Percentiles rank a stretch among this genome's conserved stretches.
phyloP scores from a whole-genome alignment of 2,113 vertebrate species.

The Apistogramma diplotaenia region DNA sequence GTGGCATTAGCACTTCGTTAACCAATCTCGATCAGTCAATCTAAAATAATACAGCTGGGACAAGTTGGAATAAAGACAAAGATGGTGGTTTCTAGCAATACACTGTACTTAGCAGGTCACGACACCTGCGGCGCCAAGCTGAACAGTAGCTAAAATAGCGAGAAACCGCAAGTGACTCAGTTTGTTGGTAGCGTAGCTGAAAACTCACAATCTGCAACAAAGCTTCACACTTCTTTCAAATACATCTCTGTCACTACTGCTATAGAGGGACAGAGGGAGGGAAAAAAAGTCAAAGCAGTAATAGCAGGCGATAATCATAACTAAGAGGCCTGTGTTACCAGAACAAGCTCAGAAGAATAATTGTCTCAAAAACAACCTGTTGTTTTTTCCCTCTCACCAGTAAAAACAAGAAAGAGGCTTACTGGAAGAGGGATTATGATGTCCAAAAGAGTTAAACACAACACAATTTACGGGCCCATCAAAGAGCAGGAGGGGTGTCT shows the following conservation, averaged over 20 bases:
- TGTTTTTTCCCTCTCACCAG: slow-evolving; percentile 28
- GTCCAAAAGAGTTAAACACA: slow-evolving; percentile 79
- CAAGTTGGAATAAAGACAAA: background rate
- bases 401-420: slow-evolving; percentile 57
- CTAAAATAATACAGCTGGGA: background rate
- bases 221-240: background rate
- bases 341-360: slow-evolving; percentile 19
- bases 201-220: background rate
- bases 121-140: background rate
- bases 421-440: slow-evolving; percentile 79
- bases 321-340: slow-evolving; percentile 13
- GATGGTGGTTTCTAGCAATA: background rate
- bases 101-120: background rate
- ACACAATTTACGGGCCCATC: slow-evolving; percentile 77
- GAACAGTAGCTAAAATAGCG: slow-evolving; percentile 8
- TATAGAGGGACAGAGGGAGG: background rate
- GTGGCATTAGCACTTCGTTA: background rate
- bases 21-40: background rate
- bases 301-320: slow-evolving; percentile 24
- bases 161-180: slow-evolving; percentile 56
- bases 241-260: background rate
- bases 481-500: slow-evolving; percentile 64
- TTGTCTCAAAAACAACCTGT: slow-evolving; percentile 65
- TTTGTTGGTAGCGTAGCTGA: slow-evolving; percentile 20
- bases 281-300: background rate